Base-by-base conservation (phyloP, 2,888 invertebrate species). In the Synergus laeviventris region DNA sequence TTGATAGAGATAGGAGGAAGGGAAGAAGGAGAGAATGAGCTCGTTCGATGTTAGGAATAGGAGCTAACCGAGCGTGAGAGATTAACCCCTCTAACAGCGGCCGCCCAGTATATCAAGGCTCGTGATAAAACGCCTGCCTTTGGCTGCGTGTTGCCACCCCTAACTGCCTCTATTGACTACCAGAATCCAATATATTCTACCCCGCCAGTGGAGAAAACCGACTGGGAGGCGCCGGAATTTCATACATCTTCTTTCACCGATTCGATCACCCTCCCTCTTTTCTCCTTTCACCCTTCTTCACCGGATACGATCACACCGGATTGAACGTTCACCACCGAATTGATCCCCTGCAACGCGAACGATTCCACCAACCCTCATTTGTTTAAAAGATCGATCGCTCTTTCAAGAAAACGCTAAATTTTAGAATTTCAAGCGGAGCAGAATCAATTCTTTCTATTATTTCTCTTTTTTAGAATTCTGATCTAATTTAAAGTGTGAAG, bases 11-110 rank as follows among this genome's bases (percentile, higher is more conserved):
- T 76, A 76, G 76, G 76, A 66, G 66, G 70, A 45, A 60, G 31
- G 59, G 54, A 24, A 64, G 64, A 31, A 76, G 66, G 74, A 77
- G 38, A 73, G 56, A 56, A 66, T 60, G 31, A 76, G 66, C 18
- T 83, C 81, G 82, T 83, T 84, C 82, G 87, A 87, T 87, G 89
- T 90, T 90, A 90, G 90, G 86, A 90, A 90, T 89, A 88, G 89
- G 87, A 90, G 88, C 86, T 90, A 91, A 90, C 91, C 89, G 90
- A 91, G 88, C 90, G 90, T 90, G 87, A 91, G 91, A 91, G 91
- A 91, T 91, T 91, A 91, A 91, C 89, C 90, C 89, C 89, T 89
- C 89, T 88, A 89, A 89, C 87, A 87, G 87, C 87, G 87, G 85
- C 88, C 88, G 89, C 89, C 89, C 90, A 89, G 89, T 89, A 90